phyloP scores from a whole-genome alignment of 1,140 invertebrate species.

The Glossosoma conforme region DNA sequence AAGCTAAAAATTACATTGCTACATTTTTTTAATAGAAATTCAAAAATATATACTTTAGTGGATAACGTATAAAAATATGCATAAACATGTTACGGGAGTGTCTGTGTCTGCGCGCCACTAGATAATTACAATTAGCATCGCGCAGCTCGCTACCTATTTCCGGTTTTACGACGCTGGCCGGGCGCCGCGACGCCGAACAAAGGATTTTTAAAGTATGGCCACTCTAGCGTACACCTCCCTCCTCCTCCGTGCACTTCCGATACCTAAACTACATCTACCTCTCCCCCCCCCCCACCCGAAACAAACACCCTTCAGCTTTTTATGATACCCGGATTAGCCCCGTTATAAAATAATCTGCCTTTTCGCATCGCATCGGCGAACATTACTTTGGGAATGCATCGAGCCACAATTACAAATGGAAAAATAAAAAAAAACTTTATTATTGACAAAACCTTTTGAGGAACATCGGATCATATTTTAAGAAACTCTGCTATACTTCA shows the following conservation, averaged over 20 bases:
- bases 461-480: no score
- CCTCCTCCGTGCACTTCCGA: no score
- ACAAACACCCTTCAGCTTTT: slow-evolving; percentile 10
- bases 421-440: no score
- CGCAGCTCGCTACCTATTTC: slow-evolving; percentile 19
- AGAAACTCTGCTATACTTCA: no score
- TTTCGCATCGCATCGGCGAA: slow-evolving; percentile 17
- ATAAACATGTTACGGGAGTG: background rate
- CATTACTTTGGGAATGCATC: slow-evolving; percentile 19
- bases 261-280: no score
- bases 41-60: no score
- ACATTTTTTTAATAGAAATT: no score
- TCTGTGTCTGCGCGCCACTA: slow-evolving; percentile 1
- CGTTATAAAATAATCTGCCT: slow-evolving; percentile 29
- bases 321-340: slow-evolving; percentile 22
- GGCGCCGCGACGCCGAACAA: slow-evolving; percentile 20
- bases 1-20: no score
- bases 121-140: slow-evolving; percentile 20
- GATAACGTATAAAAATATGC: no score
- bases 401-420: no score
- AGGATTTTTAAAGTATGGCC: slow-evolving; percentile 5
- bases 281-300: background rate
- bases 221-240: slow-evolving; percentile 1
- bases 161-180: slow-evolving; percentile 27
- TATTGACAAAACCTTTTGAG: no score